Base-by-base conservation (phyloP, 1,140 invertebrate genomes). In the Cyclina sinensis region DNA sequence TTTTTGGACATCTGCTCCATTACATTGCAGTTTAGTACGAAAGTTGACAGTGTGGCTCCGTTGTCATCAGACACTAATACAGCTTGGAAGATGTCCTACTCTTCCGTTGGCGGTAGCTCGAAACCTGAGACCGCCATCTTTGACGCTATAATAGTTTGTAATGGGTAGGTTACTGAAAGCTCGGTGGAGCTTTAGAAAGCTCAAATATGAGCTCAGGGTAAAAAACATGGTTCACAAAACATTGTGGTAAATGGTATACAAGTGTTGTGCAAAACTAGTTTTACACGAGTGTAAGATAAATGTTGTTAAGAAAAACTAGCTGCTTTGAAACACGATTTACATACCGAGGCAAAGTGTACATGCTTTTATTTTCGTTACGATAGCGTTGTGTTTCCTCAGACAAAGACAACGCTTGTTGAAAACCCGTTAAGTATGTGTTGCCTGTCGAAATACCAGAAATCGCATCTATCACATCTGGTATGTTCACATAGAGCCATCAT, bases 121-220 rank as follows among this genome's bases (percentile, higher is more conserved):
- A 32, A 78, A 54, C 24, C 74, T 5, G 30, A 51, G 74, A 78
- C n/a, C 48, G 27, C 70, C 32, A 48, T 48, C 74, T 94, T 93
- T 94, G 98, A 98, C 95, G 97, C 97, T 74, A 96, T 99, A 24
- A 97, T 98, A 94, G 96, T 98, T 18, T 98, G 98, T 94, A 98
- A 98, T 94, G 98, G 98, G 96, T 97, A 94, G 92, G 88, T 78
- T 78, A n/a, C 18, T 43, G 37, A 70, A 70, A 70, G 35, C 65
- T 70, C 65, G 32, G 4, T 30, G 12, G 59, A 65, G 59, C 59
- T 65, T n/a, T 30, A 65, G 5, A 32, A 30, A 65, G 27, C n/a
- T 27, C 59, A 30, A 27, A 16, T 16, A 43, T 43, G 32, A 37
- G 65, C 16, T 35, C 2, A 7, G 65, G 65, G 65, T 70, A 70